These are phyloP conservation scores for Erebia palarica DNA, from an alignment of 2,888 invertebrate genomes.

Conservation along the genomic window DNA sequence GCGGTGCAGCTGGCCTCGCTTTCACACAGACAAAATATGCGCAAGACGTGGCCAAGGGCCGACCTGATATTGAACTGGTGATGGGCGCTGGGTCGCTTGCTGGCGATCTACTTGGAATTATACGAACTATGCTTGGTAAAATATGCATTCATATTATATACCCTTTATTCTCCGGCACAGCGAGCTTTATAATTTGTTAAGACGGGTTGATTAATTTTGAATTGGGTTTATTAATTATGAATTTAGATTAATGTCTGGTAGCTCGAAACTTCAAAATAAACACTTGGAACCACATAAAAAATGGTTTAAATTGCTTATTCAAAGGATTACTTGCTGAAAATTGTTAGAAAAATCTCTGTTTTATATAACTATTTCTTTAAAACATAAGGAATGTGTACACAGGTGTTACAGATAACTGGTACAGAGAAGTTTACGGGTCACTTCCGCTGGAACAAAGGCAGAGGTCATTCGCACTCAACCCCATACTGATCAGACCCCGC, in stretches of 20 bases:
- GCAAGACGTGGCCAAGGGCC: conserved; percentile 83
- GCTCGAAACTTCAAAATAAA: no score
- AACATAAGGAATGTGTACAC: conserved; percentile 28
- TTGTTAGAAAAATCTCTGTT: no score
- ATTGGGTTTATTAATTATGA: no score
- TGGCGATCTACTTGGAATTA: conserved; percentile 86
- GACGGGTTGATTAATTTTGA: no score
- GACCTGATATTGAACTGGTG: conserved; percentile 92
- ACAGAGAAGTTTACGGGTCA: conserved; percentile 78
- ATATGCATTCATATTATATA: not conserved
- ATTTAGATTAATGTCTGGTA: no score
- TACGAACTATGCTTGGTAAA: conserved; percentile 84
- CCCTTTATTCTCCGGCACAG: not conserved
- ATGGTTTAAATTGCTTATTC: no score
- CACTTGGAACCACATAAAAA: no score
- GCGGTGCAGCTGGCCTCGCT: conserved; percentile 89
- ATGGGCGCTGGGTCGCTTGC: conserved; percentile 89
- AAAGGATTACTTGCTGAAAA: no score
- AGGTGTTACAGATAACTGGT: conserved; percentile 84
- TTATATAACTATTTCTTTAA: not conserved
- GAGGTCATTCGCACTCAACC: conserved; percentile 87
- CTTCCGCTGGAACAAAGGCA: conserved; percentile 63
- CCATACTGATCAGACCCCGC: conserved; percentile 88
- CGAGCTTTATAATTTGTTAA: not conserved
- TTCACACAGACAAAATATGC: conserved; percentile 87